Evolutionary conservation across 2,113 vertebrate genomes (phyloP).

Genomic region (Rattus rattus): DNA sequence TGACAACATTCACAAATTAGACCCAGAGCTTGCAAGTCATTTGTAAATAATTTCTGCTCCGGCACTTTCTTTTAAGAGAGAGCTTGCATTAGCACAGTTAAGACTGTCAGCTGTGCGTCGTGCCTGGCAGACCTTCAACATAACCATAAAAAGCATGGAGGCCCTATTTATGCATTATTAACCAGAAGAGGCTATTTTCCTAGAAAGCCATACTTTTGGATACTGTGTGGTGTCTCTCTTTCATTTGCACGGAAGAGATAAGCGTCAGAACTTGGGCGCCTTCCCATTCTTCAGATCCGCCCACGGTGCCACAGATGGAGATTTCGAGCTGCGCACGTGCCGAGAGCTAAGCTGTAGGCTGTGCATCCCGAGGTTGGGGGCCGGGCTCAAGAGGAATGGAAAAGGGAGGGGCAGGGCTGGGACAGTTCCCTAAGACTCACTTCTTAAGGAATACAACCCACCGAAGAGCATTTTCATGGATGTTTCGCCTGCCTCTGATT

Average conservation of each 20-base stretch:
- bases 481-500: not conserved
- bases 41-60: slow-evolving; percentile 67
- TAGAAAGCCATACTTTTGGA: not conserved
- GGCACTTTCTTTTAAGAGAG: slow-evolving; percentile 59
- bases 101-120: slow-evolving; percentile 43
- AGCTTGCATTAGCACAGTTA: slow-evolving; percentile 49
- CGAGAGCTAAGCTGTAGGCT: accelerated
- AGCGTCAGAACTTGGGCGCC: not conserved
- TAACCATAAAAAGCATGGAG: not conserved
- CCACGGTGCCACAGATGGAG: not conserved
- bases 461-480: not conserved
- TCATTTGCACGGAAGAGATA: not conserved
- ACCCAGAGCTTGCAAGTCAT: slow-evolving; percentile 57
- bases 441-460: not conserved
- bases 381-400: not conserved
- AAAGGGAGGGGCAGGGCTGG: not conserved
- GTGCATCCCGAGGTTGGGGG: not conserved
- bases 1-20: slow-evolving; percentile 70
- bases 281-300: not conserved
- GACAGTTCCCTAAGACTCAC: not conserved
- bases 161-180: not conserved
- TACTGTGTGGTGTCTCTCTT: not conserved
- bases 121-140: not conserved
- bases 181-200: slow-evolving; percentile 33
- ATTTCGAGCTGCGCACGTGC: not conserved